A percentile compares a stretch with the other conserved stretches of the same genome.
phyloP scores from a whole-genome alignment of 2,888 invertebrate genomes.

The Polylopha cassiicola region DNA sequence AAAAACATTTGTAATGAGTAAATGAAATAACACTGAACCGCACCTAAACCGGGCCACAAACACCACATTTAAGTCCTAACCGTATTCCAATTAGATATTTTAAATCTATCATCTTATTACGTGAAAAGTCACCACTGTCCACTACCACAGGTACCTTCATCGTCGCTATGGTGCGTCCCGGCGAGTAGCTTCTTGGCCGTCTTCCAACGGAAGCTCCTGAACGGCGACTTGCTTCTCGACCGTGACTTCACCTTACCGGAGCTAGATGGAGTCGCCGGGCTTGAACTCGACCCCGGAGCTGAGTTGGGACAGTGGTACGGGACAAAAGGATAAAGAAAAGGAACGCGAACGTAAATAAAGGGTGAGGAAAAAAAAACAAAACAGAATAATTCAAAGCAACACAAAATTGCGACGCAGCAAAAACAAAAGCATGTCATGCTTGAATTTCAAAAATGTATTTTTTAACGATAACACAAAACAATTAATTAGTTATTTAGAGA shows the following conservation, averaged over 20 bases:
- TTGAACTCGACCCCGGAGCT: constrained; percentile 54
- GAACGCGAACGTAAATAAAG: constrained; percentile 14
- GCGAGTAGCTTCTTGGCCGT: constrained; percentile 83
- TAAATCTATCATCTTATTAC: constrained; percentile 12
- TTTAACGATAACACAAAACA: constrained; percentile 15
- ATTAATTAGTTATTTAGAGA: no score
- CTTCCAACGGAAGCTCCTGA: constrained; percentile 95
- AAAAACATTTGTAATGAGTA: no score
- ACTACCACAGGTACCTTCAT: constrained; percentile 81
- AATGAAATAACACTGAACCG: no score
- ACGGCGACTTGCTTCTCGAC: constrained; percentile 95
- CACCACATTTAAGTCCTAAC: constrained; percentile 8
- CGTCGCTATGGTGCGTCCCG: constrained; percentile 86
- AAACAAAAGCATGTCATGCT: constrained; percentile 62
- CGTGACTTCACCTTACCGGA: constrained; percentile 87
- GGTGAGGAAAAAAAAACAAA: constrained; percentile 47
- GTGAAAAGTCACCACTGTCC: constrained; percentile 53
- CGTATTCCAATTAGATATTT: constrained; percentile 11
- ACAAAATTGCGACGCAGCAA: constrained; percentile 67
- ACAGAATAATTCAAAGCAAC: constrained; percentile 70
- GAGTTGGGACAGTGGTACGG: constrained; percentile 15
- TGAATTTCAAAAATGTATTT: background rate
- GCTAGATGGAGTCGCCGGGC: constrained; percentile 66
- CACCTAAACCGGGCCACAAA: no score
- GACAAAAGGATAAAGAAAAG: constrained; percentile 18